phyloP scores from a whole-genome alignment of 2,113 vertebrate species.

The Pseudorectes ferrugineus region DNA sequence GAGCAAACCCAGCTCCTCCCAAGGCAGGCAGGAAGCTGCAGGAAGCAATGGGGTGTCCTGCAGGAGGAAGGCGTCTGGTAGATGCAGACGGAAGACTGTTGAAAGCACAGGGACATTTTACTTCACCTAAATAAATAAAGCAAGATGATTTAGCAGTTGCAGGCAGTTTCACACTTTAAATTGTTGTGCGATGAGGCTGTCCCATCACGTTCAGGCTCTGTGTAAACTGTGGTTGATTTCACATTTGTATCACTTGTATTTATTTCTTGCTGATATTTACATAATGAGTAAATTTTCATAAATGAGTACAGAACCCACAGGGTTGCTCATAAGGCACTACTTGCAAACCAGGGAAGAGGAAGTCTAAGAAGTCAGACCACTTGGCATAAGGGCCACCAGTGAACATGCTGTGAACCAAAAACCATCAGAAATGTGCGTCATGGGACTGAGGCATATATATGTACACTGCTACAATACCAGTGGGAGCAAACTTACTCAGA shows the following conservation, averaged over 20 bases:
- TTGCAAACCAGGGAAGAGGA: background rate
- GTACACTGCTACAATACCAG: too few relatives aligned
- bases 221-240: background rate
- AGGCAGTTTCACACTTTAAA: background rate
- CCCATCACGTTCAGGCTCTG: background rate
- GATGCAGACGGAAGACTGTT: background rate
- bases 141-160: background rate
- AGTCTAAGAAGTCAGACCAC: background rate
- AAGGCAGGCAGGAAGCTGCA: too few relatives aligned
- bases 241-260: background rate
- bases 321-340: background rate
- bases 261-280: background rate
- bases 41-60: background rate
- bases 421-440: background rate
- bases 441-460: fast-evolving
- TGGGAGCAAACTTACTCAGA: background rate
- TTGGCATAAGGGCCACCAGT: background rate
- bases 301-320: background rate
- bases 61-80: background rate
- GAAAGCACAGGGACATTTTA: background rate
- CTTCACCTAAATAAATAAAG: background rate
- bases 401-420: background rate
- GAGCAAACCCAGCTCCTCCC: background rate
- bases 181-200: fast-evolving
- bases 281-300: background rate